phyloP scores from a whole-genome alignment of 2,113 vertebrate genomes.

The Chauna torquata region DNA sequence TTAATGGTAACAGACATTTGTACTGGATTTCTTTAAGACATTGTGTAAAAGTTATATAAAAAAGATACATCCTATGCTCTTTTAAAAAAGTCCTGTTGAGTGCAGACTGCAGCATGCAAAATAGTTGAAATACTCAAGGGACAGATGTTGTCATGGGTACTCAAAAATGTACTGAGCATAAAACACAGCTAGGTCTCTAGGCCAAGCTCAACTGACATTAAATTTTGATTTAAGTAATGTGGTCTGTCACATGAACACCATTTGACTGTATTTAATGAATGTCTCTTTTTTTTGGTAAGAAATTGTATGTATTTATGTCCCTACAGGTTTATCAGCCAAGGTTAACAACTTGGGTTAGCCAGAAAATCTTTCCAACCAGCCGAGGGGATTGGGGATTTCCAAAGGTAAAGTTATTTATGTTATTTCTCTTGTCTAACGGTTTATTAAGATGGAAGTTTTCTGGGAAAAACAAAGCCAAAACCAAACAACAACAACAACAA shows the following conservation, averaged over 20 bases:
- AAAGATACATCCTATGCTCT: neutral
- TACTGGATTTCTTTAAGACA: neutral
- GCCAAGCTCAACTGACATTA: neutral
- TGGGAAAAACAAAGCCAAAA: no score
- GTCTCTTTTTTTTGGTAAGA: slow-evolving; percentile 24
- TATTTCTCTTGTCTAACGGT: neutral
- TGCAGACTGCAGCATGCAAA: neutral
- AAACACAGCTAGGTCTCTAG: neutral
- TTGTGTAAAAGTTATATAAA: neutral
- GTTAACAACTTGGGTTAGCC: slow-evolving; percentile 59
- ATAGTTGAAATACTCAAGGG: neutral
- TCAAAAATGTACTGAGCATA: neutral
- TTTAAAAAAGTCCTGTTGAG: neutral
- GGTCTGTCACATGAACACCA: neutral
- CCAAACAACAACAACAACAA: neutral
- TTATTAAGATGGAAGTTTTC: neutral
- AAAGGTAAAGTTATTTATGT: slow-evolving; percentile 70
- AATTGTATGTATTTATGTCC: slow-evolving; percentile 56
- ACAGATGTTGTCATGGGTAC: neutral
- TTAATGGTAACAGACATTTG: neutral
- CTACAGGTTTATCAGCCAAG: slow-evolving; percentile 70
- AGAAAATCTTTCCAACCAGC: slow-evolving; percentile 72
- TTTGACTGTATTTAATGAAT: neutral
- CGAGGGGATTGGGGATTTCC: slow-evolving; percentile 74
- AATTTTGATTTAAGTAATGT: neutral